Base-by-base conservation (phyloP, 2,113 vertebrate genomes). In the Ptyas mucosa region DNA sequence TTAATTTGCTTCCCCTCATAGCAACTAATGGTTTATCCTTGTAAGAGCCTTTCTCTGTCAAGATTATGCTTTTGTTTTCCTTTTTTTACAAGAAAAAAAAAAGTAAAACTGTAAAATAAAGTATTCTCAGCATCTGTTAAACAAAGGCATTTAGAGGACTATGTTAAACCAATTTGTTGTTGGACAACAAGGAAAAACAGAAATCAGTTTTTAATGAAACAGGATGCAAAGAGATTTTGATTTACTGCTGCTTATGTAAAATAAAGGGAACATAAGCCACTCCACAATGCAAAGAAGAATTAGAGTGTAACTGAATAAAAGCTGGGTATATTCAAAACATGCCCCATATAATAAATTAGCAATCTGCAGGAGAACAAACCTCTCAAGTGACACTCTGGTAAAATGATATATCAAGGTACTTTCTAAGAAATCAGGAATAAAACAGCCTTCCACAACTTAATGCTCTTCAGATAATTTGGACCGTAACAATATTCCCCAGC, bases 201-300 rank as follows among this genome's bases (percentile, higher is more conserved):
- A 55, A 91, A 86, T 54, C 54, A 86, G 23, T 86, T n/a, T 91
- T 91, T 64, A 85, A 91, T 91, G 87, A 89, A 93, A 61, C 90
- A 85, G 54, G 52, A 85, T 46, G 14, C 87, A 91, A 85, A 89
- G 24, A 91, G 54, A 64, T 85, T 89, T 93, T 91, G 88, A 61
- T 91, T 58, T 89, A 91, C 43, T 52, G 64, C 85, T 91, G 34
- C 64, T 91, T 91, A 85, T 89, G 69, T 54, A 91, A 86, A 91
- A 86, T 91, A 55, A 89, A 91, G 89, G 55, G 87, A 86, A 86
- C 20, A 93, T 89, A 89, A 93, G 85, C n/a, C 18, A 89, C 87
- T 86, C 34, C 9, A 21, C 61, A 93, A 89, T 43, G 46, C 61
- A 18, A 43, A 58, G 89, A 85, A 58, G 87, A 93, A 93, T 91